phyloP scores from a whole-genome alignment of 2,797 vertebrate genomes.

The Crenuchus spilurus region DNA sequence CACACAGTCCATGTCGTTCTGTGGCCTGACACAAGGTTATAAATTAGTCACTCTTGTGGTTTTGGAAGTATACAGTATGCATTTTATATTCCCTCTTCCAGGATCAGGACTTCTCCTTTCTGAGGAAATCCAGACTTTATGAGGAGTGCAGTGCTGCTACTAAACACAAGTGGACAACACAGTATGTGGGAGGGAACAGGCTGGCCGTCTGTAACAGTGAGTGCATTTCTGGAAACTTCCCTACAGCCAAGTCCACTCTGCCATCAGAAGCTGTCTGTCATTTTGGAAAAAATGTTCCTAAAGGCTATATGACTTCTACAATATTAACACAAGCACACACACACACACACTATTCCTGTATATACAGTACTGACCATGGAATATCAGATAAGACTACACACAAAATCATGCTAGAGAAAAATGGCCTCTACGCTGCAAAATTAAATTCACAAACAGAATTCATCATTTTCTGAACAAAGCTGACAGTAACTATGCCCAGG shows the following conservation, averaged over 20 bases:
- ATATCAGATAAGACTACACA: not conserved
- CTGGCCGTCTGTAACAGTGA: conserved; percentile 78
- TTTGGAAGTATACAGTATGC: no score
- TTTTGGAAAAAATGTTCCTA: not conserved
- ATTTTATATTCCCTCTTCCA: conserved; percentile 52
- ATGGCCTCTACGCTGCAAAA: no score
- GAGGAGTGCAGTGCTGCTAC: conserved; percentile 73
- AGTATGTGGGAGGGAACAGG: conserved; percentile 66
- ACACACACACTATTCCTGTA: no score
- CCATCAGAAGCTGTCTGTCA: not conserved
- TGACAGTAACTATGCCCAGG: no score
- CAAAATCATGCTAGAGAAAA: no score
- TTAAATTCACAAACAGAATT: no score
- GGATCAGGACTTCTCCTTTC: conserved; percentile 79
- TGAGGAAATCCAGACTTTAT: conserved; percentile 69
- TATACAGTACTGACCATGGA: no score
- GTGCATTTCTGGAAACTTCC: conserved; percentile 24
- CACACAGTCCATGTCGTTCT: no score
- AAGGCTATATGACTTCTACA: not conserved
- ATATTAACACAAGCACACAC: not conserved
- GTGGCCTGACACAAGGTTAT: no score
- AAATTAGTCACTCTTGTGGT: no score
- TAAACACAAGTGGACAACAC: conserved; percentile 66
- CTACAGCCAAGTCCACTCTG: not conserved
- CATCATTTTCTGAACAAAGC: no score